Evolutionary conservation across 2,113 vertebrate species (phyloP).

Genomic region (Columbina picui): DNA sequence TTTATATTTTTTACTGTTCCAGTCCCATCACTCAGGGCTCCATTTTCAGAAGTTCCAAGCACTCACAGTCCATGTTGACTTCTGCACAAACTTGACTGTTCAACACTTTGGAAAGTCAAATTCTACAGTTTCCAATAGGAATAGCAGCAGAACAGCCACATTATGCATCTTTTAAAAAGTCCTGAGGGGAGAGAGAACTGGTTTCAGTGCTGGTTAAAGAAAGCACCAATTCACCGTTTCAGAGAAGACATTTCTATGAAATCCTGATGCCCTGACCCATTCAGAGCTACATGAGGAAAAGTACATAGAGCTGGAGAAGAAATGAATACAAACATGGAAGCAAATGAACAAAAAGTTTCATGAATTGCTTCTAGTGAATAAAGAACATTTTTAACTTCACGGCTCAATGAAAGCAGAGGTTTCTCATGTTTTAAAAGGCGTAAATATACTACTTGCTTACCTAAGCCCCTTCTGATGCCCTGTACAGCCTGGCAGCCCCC

Average conservation of each 20-base stretch:
- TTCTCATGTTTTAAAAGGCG: neutral
- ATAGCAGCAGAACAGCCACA: neutral
- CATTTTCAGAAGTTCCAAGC: constrained; percentile 18
- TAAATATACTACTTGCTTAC: neutral
- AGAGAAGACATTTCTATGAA: neutral
- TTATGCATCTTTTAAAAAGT: neutral
- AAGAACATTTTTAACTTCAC: neutral
- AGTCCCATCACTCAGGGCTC: neutral
- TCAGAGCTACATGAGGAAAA: neutral
- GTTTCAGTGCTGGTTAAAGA: neutral
- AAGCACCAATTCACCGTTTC: neutral
- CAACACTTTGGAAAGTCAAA: constrained; percentile 31
- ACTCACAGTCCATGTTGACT: neutral
- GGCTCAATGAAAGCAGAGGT: neutral
- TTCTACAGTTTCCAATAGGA: neutral
- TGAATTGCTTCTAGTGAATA: neutral
- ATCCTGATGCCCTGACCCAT: neutral
- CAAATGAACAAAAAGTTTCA: neutral
- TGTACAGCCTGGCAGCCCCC: neutral
- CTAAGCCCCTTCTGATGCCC: neutral
- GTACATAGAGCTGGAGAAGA: neutral
- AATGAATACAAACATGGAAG: neutral
- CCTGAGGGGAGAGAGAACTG: neutral
- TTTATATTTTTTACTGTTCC: neutral
- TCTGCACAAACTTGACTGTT: neutral